Conservation (phyloP, 2,797 vertebrate genomes). For the Sparus aurata region DNA sequence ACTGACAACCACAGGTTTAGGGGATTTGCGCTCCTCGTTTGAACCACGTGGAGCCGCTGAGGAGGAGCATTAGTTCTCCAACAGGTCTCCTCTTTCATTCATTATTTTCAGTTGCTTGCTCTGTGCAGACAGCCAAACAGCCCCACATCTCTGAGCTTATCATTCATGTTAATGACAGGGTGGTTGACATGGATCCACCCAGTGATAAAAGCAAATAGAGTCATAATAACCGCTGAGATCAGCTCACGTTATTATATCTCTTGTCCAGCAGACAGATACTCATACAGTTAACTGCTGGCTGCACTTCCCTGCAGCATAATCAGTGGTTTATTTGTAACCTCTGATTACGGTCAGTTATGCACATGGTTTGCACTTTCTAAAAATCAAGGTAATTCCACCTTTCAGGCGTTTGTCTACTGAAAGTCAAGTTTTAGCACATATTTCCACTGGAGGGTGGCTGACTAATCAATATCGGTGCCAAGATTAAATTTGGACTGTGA, state of each 20-base stretch:
- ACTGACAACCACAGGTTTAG: slow-evolving; percentile 38
- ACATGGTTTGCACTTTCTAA: slow-evolving; percentile 55
- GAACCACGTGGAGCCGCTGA: slow-evolving; percentile 3
- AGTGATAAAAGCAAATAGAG: slow-evolving; percentile 66
- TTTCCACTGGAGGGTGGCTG: slow-evolving; percentile 16
- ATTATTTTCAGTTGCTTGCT: slow-evolving; percentile 37
- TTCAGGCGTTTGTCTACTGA: slow-evolving; percentile 35
- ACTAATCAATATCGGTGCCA: slow-evolving; percentile 23
- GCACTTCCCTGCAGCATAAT: slow-evolving; percentile 66
- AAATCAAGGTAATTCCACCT: slow-evolving; percentile 37
- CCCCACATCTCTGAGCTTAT: slow-evolving; percentile 53
- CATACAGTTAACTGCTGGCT: slow-evolving; percentile 70
- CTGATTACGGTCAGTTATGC: slow-evolving; percentile 65
- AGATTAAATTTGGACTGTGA: slow-evolving; percentile 42
- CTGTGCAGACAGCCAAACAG: slow-evolving; percentile 40
- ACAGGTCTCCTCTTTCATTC: slow-evolving; percentile 12
- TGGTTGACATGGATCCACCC: slow-evolving; percentile 64
- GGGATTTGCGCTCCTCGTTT: slow-evolving; percentile 29
- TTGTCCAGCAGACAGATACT: slow-evolving; percentile 73
- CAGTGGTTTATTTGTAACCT: slow-evolving; percentile 60
- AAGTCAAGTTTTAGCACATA: slow-evolving; percentile 35
- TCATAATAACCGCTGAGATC: slow-evolving; percentile 72
- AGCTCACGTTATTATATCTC: slow-evolving; percentile 65
- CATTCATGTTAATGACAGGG: slow-evolving; percentile 60
- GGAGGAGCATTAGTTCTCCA: slow-evolving; percentile 13